A percentile compares a stretch with the other conserved stretches of the same genome.
Evolutionary conservation across 1,140 invertebrate species (phyloP).

Genomic region (fruit fly (Drosophila melanogaster)): DNA sequence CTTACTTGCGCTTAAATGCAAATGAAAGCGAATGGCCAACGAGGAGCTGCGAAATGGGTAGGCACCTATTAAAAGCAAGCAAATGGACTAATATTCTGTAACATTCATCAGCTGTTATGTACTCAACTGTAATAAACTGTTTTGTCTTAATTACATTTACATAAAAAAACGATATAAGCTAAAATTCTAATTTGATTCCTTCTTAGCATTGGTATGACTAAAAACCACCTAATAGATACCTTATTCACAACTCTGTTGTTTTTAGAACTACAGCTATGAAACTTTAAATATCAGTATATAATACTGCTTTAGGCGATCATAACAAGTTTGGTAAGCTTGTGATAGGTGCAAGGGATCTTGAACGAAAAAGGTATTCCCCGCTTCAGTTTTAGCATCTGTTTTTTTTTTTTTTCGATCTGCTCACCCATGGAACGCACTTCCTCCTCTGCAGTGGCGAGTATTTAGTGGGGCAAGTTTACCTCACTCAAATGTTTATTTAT

Average conservation of each 20-base stretch:
- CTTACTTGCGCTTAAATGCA: conserved; percentile 17
- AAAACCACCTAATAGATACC: no score
- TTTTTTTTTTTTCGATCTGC: neutral
- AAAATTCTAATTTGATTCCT: no score
- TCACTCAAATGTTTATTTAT: conserved; percentile 59
- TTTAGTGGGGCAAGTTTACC: conserved; percentile 64
- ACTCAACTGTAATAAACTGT: no score
- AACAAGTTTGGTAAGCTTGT: neutral
- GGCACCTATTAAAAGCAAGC: no score
- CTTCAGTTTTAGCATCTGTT: no score
- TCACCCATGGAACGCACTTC: conserved; percentile 58
- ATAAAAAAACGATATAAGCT: no score
- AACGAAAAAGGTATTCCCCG: neutral
- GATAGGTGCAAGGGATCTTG: neutral
- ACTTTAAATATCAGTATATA: neutral
- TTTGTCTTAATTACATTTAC: no score
- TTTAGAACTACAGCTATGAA: neutral
- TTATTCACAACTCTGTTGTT: neutral
- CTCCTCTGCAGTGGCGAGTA: conserved; percentile 62
- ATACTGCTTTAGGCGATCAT: neutral
- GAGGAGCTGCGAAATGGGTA: neutral
- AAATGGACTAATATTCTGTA: neutral
- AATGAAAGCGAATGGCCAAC: conserved; percentile 8
- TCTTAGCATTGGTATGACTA: no score
- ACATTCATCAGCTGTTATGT: no score